Conservation (phyloP, 2,888 invertebrate species). For the Mesochorus sp. region DNA sequence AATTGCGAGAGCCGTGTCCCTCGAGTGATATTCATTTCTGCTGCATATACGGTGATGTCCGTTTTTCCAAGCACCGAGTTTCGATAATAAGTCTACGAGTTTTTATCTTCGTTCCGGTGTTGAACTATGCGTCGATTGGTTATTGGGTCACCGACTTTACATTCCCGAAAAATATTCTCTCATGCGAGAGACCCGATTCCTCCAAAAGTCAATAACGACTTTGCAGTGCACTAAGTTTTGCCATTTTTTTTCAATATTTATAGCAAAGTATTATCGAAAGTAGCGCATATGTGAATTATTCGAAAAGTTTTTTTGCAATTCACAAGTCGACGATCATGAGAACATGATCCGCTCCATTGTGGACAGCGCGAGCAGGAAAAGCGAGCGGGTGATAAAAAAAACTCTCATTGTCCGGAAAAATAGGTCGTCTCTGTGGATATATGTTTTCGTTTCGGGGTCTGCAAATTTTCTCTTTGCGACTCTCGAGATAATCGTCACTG, state of each 20-base stretch:
- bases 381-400: no score
- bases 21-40: not conserved
- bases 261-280: not conserved
- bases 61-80: not conserved
- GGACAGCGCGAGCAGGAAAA: no score
- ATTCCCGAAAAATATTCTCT: conserved; percentile 23
- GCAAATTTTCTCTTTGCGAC: not conserved
- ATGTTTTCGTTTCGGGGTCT: not conserved
- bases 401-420: conserved; percentile 8
- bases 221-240: not conserved
- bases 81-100: not conserved
- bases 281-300: not conserved
- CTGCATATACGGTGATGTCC: not conserved
- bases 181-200: conserved; percentile 34
- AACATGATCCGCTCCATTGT: conserved; percentile 14
- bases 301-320: not conserved
- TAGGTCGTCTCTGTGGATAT: not conserved
- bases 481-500: not conserved
- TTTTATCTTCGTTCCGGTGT: not conserved
- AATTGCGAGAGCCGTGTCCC: no score
- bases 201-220: conserved; percentile 16
- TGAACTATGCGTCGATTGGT: not conserved
- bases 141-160: conserved; percentile 42
- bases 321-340: conserved; percentile 3
- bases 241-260: not conserved